Conservation (phyloP, 2,113 vertebrate genomes). For the Nothobranchius furzeri region DNA sequence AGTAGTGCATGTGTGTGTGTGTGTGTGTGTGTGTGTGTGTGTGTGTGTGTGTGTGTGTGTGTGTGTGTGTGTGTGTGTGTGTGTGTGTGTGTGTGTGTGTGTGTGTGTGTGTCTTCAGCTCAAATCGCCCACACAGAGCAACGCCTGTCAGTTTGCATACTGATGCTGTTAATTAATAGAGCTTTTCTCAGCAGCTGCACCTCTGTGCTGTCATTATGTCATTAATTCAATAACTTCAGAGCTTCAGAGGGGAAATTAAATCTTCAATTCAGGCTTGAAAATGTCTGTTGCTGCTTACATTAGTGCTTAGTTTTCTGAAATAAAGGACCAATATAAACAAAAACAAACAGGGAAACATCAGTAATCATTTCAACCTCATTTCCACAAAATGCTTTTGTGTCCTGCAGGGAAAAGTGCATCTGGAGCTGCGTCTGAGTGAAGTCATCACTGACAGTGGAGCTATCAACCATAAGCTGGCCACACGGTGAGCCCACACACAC, state of each 20-base stretch:
- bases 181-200: conserved; percentile 68
- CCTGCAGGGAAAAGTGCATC: conserved; percentile 94
- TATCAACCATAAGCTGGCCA: conserved; percentile 93
- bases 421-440: conserved; percentile 94
- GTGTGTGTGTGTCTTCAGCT: conserved; percentile 33
- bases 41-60: conserved; percentile 40
- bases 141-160: conserved; percentile 71
- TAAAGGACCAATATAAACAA: too few species aligned
- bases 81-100: conserved; percentile 48
- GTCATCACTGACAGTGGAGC: conserved; percentile 95
- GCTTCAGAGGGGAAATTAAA: conserved; percentile 29
- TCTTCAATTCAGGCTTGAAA: conserved; percentile 21
- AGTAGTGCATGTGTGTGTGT: conserved; percentile 23
- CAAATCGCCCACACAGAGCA: conserved; percentile 36
- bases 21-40: conserved; percentile 52
- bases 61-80: conserved; percentile 15
- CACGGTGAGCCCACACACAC: conserved; percentile 81
- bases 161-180: conserved; percentile 73
- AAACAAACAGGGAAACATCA: background rate
- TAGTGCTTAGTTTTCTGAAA: too few species aligned
- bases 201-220: conserved; percentile 65
- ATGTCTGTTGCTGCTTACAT: too few species aligned
- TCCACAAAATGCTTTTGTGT: conserved; percentile 1
- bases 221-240: conserved; percentile 64
- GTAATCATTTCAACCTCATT: background rate